Conservation (phyloP, 2,797 vertebrate species). For the Hydrophis major region DNA sequence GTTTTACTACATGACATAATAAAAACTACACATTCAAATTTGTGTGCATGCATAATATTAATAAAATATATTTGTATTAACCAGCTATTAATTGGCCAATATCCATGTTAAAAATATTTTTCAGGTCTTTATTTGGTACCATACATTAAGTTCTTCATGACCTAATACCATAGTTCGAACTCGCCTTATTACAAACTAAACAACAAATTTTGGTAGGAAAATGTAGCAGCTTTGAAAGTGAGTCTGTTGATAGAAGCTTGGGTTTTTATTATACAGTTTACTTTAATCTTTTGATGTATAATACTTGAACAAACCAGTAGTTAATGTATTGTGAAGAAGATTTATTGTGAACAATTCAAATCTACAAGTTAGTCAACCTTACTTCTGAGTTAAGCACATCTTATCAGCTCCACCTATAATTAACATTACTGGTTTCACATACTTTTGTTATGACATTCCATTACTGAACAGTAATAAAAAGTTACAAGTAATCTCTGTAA, state of each 20-base stretch:
- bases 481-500: slow-evolving; percentile 3
- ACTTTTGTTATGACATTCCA: slow-evolving; percentile 16
- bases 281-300: background rate
- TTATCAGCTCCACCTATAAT: slow-evolving; percentile 4
- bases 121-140: background rate
- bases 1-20: background rate
- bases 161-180: background rate
- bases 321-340: background rate
- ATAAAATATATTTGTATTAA: background rate
- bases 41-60: background rate
- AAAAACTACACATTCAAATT: background rate
- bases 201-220: background rate
- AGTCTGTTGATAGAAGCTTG: background rate
- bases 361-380: background rate
- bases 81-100: background rate
- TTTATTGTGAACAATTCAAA: background rate
- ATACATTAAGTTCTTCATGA: background rate
- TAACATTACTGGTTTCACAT: slow-evolving; percentile 18
- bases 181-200: background rate
- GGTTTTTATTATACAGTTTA: background rate
- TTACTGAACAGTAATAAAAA: background rate
- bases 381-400: background rate
- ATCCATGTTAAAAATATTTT: background rate
- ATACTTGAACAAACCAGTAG: background rate
- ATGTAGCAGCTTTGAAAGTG: background rate